Conservation (phyloP, 1,140 invertebrate genomes). For the Heliconius eleuchia region DNA sequence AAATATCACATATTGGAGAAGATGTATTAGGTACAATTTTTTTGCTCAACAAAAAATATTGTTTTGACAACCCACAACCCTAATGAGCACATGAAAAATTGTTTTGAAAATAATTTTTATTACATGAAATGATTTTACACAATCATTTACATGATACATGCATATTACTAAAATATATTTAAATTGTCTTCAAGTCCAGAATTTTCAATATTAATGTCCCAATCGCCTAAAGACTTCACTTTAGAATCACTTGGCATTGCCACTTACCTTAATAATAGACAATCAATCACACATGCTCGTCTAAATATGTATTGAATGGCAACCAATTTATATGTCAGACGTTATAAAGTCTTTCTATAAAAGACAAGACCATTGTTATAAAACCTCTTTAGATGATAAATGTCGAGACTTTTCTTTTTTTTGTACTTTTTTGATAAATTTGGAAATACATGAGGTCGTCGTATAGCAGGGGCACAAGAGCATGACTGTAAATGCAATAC, state of each 20-base stretch:
- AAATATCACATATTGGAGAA: no score
- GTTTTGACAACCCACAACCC: no score
- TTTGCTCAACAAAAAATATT: no score
- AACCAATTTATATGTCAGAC: neutral
- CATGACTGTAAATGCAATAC: no score
- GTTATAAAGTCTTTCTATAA: neutral
- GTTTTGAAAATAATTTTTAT: no score
- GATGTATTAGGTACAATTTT: no score
- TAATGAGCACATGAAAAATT: no score
- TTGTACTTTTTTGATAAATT: no score
- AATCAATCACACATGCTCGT: conserved; percentile 4
- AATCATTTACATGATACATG: neutral
- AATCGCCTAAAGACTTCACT: neutral
- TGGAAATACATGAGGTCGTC: neutral
- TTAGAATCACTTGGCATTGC: neutral
- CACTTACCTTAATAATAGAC: neutral
- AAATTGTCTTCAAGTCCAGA: neutral
- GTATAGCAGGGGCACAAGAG: neutral
- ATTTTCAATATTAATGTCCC: neutral
- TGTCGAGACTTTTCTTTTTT: no score
- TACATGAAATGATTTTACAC: neutral
- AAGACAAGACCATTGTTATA: neutral
- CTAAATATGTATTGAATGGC: neutral
- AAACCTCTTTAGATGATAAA: neutral
- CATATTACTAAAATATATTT: neutral